A percentile compares a stretch with the other conserved stretches of the same genome.
Evolutionary conservation across 2,113 vertebrate species (phyloP).

Genomic region (Coryphaenoides rupestris): DNA sequence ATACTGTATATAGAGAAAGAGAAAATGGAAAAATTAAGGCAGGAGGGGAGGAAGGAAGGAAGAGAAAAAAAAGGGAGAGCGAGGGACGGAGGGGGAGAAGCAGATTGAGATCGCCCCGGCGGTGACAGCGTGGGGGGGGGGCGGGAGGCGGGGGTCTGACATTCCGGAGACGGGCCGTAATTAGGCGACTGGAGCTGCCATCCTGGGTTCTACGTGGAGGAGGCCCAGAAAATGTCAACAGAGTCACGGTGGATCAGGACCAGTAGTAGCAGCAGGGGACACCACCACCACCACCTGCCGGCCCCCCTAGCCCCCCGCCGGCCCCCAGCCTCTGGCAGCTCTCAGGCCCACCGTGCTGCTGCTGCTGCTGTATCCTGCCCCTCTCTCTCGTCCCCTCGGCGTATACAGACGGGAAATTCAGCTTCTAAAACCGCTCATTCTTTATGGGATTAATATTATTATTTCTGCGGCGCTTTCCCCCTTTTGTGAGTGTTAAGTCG

Average conservation of each 20-base stretch:
- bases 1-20: too few species aligned
- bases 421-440: background rate
- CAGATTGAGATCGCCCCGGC: too few species aligned
- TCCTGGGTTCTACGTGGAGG: slow-evolving; percentile 46
- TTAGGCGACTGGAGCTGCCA: slow-evolving; percentile 53
- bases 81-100: background rate
- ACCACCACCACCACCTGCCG: slow-evolving; percentile 48
- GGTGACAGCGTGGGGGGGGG: background rate
- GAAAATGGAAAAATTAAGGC: background rate
- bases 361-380: too few species aligned
- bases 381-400: too few species aligned
- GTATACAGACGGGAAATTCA: background rate
- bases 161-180: slow-evolving; percentile 49
- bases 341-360: background rate
- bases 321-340: background rate
- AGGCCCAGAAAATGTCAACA: slow-evolving; percentile 68
- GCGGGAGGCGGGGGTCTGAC: slow-evolving; percentile 27
- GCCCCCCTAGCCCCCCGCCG: slow-evolving; percentile 1
- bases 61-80: slow-evolving; percentile 16
- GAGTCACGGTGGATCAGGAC: slow-evolving; percentile 66
- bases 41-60: slow-evolving; percentile 3
- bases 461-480: background rate
- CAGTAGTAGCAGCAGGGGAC: slow-evolving; percentile 48
- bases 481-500: background rate
- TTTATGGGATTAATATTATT: slow-evolving; percentile 8